Evolutionary conservation across 2,113 vertebrate species (phyloP).

Genomic region (Oophaga pumilio): DNA sequence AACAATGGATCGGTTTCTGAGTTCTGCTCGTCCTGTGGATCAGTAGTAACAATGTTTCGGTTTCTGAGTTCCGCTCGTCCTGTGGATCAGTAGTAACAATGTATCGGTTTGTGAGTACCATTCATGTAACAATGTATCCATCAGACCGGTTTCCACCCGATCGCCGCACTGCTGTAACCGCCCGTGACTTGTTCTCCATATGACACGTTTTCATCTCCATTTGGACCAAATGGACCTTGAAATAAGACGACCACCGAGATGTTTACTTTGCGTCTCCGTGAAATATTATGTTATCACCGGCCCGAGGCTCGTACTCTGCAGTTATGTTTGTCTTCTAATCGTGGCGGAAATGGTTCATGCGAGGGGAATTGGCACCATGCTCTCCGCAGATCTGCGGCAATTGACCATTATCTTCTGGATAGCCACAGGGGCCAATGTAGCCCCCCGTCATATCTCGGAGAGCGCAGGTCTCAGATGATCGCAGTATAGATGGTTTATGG

Average conservation of each 20-base stretch:
- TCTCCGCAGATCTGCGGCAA: background rate
- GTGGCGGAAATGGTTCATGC: background rate
- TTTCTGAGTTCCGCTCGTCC: too few species aligned
- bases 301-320: background rate
- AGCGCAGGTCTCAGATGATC: background rate
- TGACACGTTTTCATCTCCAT: conserved; percentile 5
- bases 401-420: background rate
- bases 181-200: background rate
- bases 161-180: background rate
- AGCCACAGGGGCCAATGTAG: background rate
- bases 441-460: background rate
- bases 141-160: background rate
- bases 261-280: conserved; percentile 21
- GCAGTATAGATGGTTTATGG: background rate
- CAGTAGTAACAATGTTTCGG: too few species aligned
- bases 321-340: background rate
- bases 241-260: conserved; percentile 37
- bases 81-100: too few species aligned
- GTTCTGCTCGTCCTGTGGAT: too few species aligned
- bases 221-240: conserved; percentile 36
- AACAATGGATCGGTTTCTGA: too few species aligned
- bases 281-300: conserved; percentile 40
- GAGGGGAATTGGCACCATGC: background rate
- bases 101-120: too few species aligned
- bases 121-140: background rate